A percentile compares a stretch with the other conserved stretches of the same genome.
Evolutionary conservation across 1,140 invertebrate species (phyloP).

Genomic region (Tetragnatha versicolor): DNA sequence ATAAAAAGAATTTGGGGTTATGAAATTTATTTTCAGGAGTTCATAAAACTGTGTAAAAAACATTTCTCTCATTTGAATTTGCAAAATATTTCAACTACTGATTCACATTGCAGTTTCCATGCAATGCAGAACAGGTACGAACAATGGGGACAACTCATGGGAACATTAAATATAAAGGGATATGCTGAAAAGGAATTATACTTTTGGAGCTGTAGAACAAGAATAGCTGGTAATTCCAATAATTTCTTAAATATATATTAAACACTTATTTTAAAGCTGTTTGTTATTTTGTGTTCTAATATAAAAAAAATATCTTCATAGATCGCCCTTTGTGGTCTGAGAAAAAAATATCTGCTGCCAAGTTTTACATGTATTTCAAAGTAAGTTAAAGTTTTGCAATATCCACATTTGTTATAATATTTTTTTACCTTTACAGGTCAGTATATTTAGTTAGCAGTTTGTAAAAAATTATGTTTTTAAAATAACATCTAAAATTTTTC

Average conservation of each 20-base stretch:
- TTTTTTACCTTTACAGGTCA: not conserved
- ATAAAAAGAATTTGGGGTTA: too few species aligned
- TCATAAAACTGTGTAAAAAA: too few species aligned
- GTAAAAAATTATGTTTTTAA: too few species aligned
- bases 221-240: not conserved
- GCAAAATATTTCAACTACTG: not conserved
- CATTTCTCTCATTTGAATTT: not conserved
- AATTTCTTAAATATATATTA: too few species aligned
- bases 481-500: too few species aligned
- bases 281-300: too few species aligned
- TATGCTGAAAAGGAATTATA: conserved; percentile 32
- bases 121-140: conserved; percentile 43
- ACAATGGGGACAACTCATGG: conserved; percentile 52
- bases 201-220: conserved; percentile 27
- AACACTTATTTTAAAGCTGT: too few species aligned
- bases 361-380: conserved; percentile 41
- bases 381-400: not conserved
- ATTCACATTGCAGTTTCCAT: not conserved
- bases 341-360: not conserved
- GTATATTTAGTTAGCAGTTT: not conserved
- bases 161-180: conserved; percentile 38
- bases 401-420: not conserved
- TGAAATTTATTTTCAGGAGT: too few species aligned
- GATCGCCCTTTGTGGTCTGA: conserved; percentile 29
- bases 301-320: too few species aligned